These are phyloP conservation scores for Venustaconcha ellipsiformis DNA, from an alignment of 1,140 invertebrate species.

Conservation along the genomic window DNA sequence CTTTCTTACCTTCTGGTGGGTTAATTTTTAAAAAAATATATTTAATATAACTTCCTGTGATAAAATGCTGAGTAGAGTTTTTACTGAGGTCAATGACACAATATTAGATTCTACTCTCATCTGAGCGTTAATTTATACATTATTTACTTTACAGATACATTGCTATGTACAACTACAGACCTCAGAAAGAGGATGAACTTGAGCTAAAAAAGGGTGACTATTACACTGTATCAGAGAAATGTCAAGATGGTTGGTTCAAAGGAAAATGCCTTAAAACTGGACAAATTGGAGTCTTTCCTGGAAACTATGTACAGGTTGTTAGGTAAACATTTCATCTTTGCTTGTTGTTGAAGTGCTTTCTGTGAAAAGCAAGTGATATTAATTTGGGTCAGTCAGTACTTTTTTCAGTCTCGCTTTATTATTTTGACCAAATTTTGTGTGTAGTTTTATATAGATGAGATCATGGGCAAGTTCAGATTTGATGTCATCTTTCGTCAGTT, in stretches of 20 bases:
- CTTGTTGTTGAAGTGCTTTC: not conserved
- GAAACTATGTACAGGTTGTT: conserved; percentile 72
- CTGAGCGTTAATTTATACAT: too few species aligned
- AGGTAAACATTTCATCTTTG: conserved; percentile 70
- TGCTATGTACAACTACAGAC: conserved; percentile 66
- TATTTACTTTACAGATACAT: conserved; percentile 55
- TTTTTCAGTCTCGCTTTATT: not conserved
- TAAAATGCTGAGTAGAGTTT: too few species aligned
- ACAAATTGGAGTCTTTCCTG: conserved; percentile 63
- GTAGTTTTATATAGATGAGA: too few species aligned
- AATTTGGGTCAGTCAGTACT: not conserved
- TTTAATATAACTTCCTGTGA: too few species aligned
- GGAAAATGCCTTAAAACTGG: conserved; percentile 70
- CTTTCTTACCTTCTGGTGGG: too few species aligned
- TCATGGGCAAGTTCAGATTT: too few species aligned
- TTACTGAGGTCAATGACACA: too few species aligned
- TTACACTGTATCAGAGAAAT: conserved; percentile 65
- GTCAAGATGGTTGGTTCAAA: conserved; percentile 68
- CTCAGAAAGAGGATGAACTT: conserved; percentile 65
- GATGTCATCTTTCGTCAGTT: too few species aligned
- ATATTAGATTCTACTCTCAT: too few species aligned
- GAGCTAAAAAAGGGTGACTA: conserved; percentile 64
- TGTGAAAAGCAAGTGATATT: not conserved
- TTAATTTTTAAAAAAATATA: too few species aligned
- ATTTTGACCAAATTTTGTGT: too few species aligned